A percentile compares a stretch with the other conserved stretches of the same genome.
These are phyloP conservation scores for Globodera ellingtonae DNA, from an alignment of 1,140 invertebrate genomes.

Conservation along the genomic window DNA sequence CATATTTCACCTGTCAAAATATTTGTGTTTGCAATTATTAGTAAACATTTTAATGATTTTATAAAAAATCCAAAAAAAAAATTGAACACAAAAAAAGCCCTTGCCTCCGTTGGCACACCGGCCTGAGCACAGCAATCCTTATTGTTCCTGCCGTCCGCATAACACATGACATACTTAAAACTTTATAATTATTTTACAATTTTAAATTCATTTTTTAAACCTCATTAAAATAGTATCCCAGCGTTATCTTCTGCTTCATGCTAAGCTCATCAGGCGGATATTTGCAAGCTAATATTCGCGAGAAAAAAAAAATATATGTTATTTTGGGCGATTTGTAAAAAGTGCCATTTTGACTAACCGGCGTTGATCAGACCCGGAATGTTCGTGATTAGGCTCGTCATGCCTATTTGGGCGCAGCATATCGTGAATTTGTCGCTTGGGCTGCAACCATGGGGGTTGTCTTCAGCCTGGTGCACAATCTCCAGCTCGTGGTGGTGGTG, in stretches of 20 bases:
- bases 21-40: neutral
- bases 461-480: too few relatives aligned
- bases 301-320: too few relatives aligned
- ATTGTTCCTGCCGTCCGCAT: conserved; percentile 8
- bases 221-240: neutral
- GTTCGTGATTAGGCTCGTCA: neutral
- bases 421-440: neutral
- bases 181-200: neutral
- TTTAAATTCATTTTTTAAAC: neutral
- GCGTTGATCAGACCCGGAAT: neutral
- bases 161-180: conserved; percentile 3
- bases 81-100: neutral
- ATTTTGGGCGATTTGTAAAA: neutral
- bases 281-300: neutral
- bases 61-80: neutral
- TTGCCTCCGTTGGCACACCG: neutral
- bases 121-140: neutral
- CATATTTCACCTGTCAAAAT: neutral
- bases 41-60: neutral
- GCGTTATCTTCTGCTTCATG: neutral
- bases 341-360: neutral
- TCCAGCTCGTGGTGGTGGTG: neutral
- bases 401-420: neutral
- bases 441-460: neutral
- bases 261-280: neutral